A percentile compares a stretch with the other conserved stretches of the same genome.
These are phyloP conservation scores for Emys orbicularis DNA, from an alignment of 2,797 vertebrate genomes.

Conservation along the genomic window DNA sequence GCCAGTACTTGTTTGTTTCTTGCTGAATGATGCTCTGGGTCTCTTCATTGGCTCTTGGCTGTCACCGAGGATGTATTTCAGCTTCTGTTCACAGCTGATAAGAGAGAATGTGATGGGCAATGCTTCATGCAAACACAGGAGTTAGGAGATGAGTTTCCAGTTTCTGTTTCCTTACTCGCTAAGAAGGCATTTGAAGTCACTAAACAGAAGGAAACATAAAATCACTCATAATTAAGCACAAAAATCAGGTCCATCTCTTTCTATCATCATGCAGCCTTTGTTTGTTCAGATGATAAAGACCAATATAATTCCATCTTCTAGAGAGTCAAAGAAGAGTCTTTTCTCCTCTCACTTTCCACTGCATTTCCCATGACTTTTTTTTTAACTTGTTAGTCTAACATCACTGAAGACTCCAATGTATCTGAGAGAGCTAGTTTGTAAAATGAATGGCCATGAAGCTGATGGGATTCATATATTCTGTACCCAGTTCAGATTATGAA, in stretches of 20 bases:
- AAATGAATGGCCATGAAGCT: background rate
- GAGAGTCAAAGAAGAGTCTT: background rate
- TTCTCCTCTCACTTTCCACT: background rate
- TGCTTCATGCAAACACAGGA: background rate
- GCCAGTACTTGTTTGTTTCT: accelerated
- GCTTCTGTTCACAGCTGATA: background rate
- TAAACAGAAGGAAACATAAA: background rate
- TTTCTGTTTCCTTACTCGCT: background rate
- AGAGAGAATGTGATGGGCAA: background rate
- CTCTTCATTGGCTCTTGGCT: background rate
- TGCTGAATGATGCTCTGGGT: background rate
- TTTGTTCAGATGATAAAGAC: background rate
- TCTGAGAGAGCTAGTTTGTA: background rate
- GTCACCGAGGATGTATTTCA: background rate
- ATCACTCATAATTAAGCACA: background rate
- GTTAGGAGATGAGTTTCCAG: background rate
- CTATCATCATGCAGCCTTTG: accelerated
- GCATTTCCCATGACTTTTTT: background rate
- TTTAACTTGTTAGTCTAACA: background rate
- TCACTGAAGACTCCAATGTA: background rate
- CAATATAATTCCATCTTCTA: background rate
- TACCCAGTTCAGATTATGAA: background rate
- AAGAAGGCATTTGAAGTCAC: background rate
- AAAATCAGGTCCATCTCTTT: background rate
- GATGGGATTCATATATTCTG: background rate